Base-by-base conservation (phyloP, 2,888 invertebrate genomes). In the Lithophane semibrunnea region DNA sequence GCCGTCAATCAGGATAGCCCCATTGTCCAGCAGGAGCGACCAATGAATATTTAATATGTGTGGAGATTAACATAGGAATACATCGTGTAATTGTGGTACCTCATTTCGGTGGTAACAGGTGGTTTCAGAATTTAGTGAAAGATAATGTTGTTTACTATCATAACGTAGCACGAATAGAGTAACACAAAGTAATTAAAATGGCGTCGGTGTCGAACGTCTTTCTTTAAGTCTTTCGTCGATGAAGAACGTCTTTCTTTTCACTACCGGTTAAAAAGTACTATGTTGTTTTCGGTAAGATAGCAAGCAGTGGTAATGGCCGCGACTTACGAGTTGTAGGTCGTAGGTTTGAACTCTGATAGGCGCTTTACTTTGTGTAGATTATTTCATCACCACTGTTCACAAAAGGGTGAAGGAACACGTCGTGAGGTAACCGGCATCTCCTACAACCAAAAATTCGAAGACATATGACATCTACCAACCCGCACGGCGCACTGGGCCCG, bases 1-100 rank as follows among this genome's bases (percentile, higher is more conserved):
- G 18, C 64, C 79, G 77, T 83, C 86, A 66, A 60, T 74, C 74
- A 82, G 71, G 24, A 56, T n/a, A 69, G 64, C 64, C 18, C 24
- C 37, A 77, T 79, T 82, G 78, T 77, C 75, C 70, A n/a, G 42
- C 65, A 67, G 29, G 64, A 61, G 21, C 13, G 21, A 42, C n/a
- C 76, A 72, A 83, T 84, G 84, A 86, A 84, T 84, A 86, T 73
- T 83, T 86, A 80, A 76, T 74, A 82, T 44, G 72, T 70, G 66
- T 13, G 49, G 56, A 63, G 61, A 83, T 83, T 75, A 85, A 44
- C 72, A 66, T 71, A 69, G 68, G 37, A 75, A 65, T 82, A 65
- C 56, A 63, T 69, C 44, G 52, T 72, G 81, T 84, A 29, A 69
- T 47, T 61, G 37, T 82, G 47, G 12, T 77, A 54, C 49, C 9